A percentile compares a stretch with the other conserved stretches of the same genome.
These are phyloP conservation scores for Neolamprologus longior DNA, from an alignment of 2,113 vertebrate genomes.

Conservation along the genomic window DNA sequence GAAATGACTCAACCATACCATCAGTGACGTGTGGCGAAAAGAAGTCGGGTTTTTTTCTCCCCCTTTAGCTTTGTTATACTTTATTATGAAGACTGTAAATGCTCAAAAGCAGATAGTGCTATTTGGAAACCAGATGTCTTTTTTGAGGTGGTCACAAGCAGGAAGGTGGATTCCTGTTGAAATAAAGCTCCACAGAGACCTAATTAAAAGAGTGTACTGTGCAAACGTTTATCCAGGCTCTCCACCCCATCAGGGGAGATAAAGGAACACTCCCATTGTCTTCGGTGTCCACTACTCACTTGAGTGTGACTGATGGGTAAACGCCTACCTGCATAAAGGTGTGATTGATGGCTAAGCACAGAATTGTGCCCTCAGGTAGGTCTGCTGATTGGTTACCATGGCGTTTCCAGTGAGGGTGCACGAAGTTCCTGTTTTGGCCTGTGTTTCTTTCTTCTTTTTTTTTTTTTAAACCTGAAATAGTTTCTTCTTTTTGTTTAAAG, in stretches of 20 bases:
- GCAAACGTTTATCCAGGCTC: conserved; percentile 65
- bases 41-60: background rate
- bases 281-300: conserved; percentile 31
- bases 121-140: conserved; percentile 56
- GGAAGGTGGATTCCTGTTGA: conserved; percentile 58
- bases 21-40: background rate
- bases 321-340: conserved; percentile 58
- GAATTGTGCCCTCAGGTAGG: conserved; percentile 37
- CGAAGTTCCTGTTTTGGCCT: background rate
- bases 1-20: conserved; percentile 25
- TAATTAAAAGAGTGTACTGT: conserved; percentile 55
- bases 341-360: conserved; percentile 58
- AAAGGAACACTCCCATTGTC: conserved; percentile 57
- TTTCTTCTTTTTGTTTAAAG: background rate
- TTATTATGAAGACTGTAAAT: background rate
- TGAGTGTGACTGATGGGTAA: conserved; percentile 65
- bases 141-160: conserved; percentile 26
- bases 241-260: conserved; percentile 41
- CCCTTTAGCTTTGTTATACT: background rate
- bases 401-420: background rate
- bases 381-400: conserved; percentile 10
- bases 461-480: background rate
- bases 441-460: background rate
- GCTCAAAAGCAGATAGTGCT: background rate
- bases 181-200: conserved; percentile 57